Percentiles rank a stretch among this genome's conserved stretches.
phyloP scores from a whole-genome alignment of 2,113 vertebrate genomes.

The Nipponia nippon region DNA sequence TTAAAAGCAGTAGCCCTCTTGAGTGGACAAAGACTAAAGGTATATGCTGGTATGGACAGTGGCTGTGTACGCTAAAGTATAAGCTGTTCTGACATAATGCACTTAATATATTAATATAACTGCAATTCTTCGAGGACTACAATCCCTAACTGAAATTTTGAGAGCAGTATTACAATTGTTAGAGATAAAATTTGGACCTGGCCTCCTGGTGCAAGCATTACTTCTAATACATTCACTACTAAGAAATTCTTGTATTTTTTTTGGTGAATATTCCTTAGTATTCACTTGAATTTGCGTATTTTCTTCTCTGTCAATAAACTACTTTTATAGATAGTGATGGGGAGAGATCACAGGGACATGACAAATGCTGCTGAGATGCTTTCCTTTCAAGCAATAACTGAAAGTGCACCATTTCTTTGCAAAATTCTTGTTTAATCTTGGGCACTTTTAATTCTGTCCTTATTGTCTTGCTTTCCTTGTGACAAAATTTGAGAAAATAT shows the following conservation, averaged over 20 bases:
- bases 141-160: not conserved
- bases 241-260: not conserved
- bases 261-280: not conserved
- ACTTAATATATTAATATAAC: not conserved
- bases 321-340: not conserved
- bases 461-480: not conserved
- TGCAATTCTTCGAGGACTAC: not conserved
- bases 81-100: not conserved
- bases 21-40: not conserved
- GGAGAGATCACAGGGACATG: not conserved
- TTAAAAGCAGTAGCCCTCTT: not conserved
- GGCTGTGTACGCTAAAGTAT: not conserved
- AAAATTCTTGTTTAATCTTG: not conserved
- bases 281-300: not conserved
- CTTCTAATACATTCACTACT: not conserved
- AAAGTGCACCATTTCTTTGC: not conserved
- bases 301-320: not conserved
- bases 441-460: not conserved
- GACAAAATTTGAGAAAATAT: not conserved
- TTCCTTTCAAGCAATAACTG: not conserved
- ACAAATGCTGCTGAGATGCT: not conserved
- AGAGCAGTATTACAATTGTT: not conserved
- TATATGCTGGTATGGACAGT: not conserved
- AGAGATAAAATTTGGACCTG: not conserved
- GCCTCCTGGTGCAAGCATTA: not conserved